phyloP scores from a whole-genome alignment of 2,888 invertebrate species.

The Drosophila setosimentum region DNA sequence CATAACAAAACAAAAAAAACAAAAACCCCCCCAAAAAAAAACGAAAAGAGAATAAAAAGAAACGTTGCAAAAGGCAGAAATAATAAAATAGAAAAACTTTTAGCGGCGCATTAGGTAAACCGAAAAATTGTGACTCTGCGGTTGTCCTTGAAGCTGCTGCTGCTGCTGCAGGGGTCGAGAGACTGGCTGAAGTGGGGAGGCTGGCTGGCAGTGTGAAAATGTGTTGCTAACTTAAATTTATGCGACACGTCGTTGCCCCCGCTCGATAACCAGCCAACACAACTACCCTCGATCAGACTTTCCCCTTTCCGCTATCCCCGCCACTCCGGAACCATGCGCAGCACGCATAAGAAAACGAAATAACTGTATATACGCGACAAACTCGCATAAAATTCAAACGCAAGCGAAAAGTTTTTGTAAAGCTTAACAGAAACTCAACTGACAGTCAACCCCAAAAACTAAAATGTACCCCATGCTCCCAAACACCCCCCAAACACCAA shows the following conservation, averaged over 20 bases:
- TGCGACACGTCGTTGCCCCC: conserved; percentile 66
- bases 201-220: conserved; percentile 68
- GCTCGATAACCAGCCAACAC: neutral
- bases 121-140: conserved; percentile 79
- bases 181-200: neutral
- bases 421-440: conserved; percentile 59
- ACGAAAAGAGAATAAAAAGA: conserved; percentile 17
- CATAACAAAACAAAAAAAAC: neutral
- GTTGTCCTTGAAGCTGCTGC: conserved; percentile 73
- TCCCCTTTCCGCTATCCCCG: neutral
- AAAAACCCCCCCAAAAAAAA: neutral
- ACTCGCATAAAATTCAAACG: conserved; percentile 80
- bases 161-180: neutral
- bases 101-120: conserved; percentile 81
- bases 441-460: conserved; percentile 32
- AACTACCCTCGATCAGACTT: conserved; percentile 1
- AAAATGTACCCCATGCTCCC: neutral
- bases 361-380: conserved; percentile 45
- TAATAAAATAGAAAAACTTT: conserved; percentile 80
- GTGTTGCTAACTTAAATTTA: conserved; percentile 79
- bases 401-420: conserved; percentile 72
- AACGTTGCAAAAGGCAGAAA: conserved; percentile 67
- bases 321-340: neutral
- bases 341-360: conserved; percentile 18
- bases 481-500: no score